Conservation (phyloP, 2,888 invertebrate genomes). For the Drosophila tanythrix region DNA sequence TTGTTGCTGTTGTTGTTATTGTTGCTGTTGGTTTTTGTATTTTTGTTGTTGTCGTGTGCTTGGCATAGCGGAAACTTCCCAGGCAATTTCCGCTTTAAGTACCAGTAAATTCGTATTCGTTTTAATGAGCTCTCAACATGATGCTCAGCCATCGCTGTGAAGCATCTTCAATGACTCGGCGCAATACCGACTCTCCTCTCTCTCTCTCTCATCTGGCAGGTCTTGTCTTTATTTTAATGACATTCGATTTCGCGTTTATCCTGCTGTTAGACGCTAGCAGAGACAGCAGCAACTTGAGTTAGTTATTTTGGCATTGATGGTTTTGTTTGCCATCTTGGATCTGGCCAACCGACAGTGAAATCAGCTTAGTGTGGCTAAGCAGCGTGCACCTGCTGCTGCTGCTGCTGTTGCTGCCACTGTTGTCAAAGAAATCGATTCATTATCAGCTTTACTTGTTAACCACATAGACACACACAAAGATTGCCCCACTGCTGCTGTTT, state of each 20-base stretch:
- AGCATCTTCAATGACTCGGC: slow-evolving; percentile 33
- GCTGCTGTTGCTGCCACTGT: not conserved
- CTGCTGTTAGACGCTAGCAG: slow-evolving; percentile 32
- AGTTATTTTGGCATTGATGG: slow-evolving; percentile 42
- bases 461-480: slow-evolving; percentile 21
- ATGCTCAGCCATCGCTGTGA: slow-evolving; percentile 49
- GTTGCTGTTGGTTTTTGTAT: slow-evolving; percentile 2
- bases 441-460: slow-evolving; percentile 61
- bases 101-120: slow-evolving; percentile 81
- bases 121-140: slow-evolving; percentile 81
- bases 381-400: slow-evolving; percentile 33
- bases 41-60: slow-evolving; percentile 53
- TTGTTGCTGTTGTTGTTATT: slow-evolving; percentile 12
- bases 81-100: slow-evolving; percentile 81
- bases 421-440: slow-evolving; percentile 60
- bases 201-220: not conserved
- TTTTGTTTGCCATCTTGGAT: slow-evolving; percentile 12
- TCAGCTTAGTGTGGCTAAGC: slow-evolving; percentile 47
- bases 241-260: slow-evolving; percentile 72
- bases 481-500: slow-evolving; percentile 1
- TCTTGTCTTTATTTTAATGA: slow-evolving; percentile 71
- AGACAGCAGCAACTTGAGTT: slow-evolving; percentile 25
- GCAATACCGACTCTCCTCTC: slow-evolving; percentile 4
- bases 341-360: slow-evolving; percentile 70
- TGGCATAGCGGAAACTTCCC: slow-evolving; percentile 74